These are phyloP conservation scores for Empidonax alnorum DNA, from an alignment of 2,113 vertebrate genomes.

Conservation along the genomic window DNA sequence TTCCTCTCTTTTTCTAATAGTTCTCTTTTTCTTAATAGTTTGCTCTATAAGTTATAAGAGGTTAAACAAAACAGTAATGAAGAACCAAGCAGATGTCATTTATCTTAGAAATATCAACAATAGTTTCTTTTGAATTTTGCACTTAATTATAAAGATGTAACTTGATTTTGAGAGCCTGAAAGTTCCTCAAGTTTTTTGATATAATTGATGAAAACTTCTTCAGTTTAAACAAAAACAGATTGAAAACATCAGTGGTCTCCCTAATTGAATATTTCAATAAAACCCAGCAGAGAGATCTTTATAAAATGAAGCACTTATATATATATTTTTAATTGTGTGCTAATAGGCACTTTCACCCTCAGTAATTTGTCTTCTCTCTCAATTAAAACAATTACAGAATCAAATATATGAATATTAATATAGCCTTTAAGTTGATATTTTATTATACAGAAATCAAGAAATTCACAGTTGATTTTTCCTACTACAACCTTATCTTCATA, in stretches of 20 bases:
- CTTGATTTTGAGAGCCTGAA: background rate
- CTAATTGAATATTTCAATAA: background rate
- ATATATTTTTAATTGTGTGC: background rate
- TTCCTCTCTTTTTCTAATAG: background rate
- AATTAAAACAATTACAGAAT: slow-evolving; percentile 29
- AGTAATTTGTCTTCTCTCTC: background rate
- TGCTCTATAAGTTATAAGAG: background rate
- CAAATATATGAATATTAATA: slow-evolving; percentile 7
- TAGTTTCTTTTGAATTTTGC: background rate
- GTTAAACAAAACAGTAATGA: background rate
- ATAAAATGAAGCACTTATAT: background rate
- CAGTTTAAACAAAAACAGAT: background rate
- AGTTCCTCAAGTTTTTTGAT: background rate
- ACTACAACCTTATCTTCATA: background rate
- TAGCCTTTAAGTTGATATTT: background rate
- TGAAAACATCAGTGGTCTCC: background rate
- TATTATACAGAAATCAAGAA: slow-evolving; percentile 5
- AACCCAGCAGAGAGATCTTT: background rate
- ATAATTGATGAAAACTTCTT: background rate
- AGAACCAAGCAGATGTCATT: background rate
- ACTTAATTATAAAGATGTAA: background rate
- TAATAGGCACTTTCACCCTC: background rate
- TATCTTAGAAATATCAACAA: background rate
- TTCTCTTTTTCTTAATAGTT: background rate
- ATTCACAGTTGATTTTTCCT: background rate